Conservation (phyloP, 2,888 invertebrate species). For the Caradrina clavipalpis region DNA sequence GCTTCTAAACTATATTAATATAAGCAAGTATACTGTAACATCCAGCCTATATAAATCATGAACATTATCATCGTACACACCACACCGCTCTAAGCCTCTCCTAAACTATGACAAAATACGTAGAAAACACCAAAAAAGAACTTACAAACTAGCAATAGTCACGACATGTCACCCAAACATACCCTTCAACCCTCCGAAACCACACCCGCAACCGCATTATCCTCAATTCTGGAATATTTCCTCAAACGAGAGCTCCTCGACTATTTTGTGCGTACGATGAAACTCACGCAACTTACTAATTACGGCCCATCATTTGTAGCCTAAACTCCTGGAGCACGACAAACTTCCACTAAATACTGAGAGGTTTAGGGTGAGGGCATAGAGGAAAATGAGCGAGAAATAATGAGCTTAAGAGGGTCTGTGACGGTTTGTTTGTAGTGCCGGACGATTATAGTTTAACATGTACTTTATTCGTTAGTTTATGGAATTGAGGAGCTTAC, state of each 20-base stretch:
- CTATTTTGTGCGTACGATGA: constrained; percentile 57
- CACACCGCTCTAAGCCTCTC: not conserved
- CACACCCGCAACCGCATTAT: constrained; percentile 52
- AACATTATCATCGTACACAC: not conserved
- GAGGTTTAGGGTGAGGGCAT: constrained; percentile 27
- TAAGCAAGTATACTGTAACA: not conserved
- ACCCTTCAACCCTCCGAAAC: constrained; percentile 27
- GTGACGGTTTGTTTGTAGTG: constrained; percentile 18
- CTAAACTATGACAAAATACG: constrained; percentile 1
- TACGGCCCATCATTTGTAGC: constrained; percentile 71
- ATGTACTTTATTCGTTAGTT: not conserved
- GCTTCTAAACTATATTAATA: not conserved
- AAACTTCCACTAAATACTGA: constrained; percentile 71
- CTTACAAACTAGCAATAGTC: constrained; percentile 4
- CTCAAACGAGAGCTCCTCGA: constrained; percentile 52
- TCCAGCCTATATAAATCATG: too few relatives aligned
- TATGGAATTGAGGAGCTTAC: not conserved
- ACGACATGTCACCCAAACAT: constrained; percentile 45
- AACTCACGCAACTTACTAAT: constrained; percentile 71
- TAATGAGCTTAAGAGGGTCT: constrained; percentile 24
- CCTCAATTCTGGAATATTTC: constrained; percentile 60
- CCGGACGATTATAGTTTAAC: constrained; percentile 13
- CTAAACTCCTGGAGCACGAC: constrained; percentile 67
- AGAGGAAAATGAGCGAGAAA: constrained; percentile 52
- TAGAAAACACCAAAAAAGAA: constrained; percentile 24